A percentile compares a stretch with the other conserved stretches of the same genome.
phyloP scores from a whole-genome alignment of 2,888 invertebrate species.

The Andrena marginata region DNA sequence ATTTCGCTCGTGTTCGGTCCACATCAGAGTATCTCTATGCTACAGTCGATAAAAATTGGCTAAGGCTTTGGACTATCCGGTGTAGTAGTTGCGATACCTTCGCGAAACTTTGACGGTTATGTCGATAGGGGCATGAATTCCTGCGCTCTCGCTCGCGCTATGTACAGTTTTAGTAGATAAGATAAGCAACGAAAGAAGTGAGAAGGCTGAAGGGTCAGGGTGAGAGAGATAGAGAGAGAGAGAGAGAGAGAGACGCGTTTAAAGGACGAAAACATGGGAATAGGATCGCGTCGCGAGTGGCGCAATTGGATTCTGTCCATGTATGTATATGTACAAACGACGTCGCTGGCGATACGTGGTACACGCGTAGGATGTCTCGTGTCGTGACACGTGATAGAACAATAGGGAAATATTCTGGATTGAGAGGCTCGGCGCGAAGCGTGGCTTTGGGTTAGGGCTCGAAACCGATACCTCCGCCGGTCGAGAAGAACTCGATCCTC shows the following conservation, averaged over 20 bases:
- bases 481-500: no score
- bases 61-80: slow-evolving; percentile 70
- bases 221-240: neutral
- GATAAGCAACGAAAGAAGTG: neutral
- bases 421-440: no score
- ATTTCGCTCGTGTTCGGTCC: slow-evolving; percentile 57
- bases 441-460: no score
- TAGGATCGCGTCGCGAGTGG: neutral
- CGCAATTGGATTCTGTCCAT: slow-evolving; percentile 5
- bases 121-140: neutral
- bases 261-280: neutral
- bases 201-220: neutral
- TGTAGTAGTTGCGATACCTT: slow-evolving; percentile 58
- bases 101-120: slow-evolving; percentile 42
- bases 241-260: neutral
- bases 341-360: neutral
- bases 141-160: slow-evolving; percentile 17
- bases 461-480: no score
- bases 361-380: neutral
- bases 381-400: neutral
- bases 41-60: slow-evolving; percentile 65
- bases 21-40: slow-evolving; percentile 51
- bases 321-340: slow-evolving; percentile 14
- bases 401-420: neutral
- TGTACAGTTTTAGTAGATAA: slow-evolving; percentile 43